Conservation (phyloP, 2,888 invertebrate species). For the Hirtodrosophila duncani region DNA sequence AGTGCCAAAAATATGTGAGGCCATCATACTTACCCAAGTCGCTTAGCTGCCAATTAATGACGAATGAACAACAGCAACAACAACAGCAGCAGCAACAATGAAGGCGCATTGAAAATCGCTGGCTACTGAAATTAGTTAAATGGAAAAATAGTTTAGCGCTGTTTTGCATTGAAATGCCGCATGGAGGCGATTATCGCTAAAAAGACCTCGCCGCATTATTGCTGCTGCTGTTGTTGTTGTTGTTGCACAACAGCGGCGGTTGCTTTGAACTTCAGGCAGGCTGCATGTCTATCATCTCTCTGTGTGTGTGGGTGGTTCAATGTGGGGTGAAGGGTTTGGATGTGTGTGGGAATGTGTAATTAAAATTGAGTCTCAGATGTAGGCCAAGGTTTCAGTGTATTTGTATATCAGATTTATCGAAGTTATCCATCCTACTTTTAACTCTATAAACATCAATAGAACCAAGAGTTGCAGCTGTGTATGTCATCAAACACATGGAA, state of each 20-base stretch:
- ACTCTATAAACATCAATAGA: no score
- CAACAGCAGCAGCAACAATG: conserved; percentile 30
- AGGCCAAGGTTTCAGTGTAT: conserved; percentile 47
- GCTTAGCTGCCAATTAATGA: conserved; percentile 63
- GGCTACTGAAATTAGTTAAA: conserved; percentile 65
- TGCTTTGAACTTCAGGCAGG: conserved; percentile 49
- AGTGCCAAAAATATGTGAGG: conserved; percentile 30
- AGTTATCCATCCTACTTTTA: no score
- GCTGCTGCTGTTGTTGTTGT: conserved; percentile 12
- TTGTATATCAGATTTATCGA: conserved; percentile 20
- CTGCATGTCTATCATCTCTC: conserved; percentile 28
- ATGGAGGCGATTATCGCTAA: conserved; percentile 56
- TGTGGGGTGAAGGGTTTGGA: conserved; percentile 17
- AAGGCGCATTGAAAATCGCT: conserved; percentile 41
- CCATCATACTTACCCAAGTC: no score
- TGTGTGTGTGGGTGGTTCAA: background rate
- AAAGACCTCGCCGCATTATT: conserved; percentile 63
- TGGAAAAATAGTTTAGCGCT: conserved; percentile 66
- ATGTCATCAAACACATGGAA: no score
- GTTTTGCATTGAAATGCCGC: conserved; percentile 65
- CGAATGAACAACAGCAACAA: conserved; percentile 39
- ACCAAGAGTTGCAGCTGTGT: no score
- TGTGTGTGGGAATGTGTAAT: conserved; percentile 50
- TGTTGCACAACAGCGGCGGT: conserved; percentile 44
- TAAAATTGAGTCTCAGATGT: conserved; percentile 46